phyloP scores from a whole-genome alignment of 2,888 invertebrate species.

The Nephrotoma appendiculata region DNA sequence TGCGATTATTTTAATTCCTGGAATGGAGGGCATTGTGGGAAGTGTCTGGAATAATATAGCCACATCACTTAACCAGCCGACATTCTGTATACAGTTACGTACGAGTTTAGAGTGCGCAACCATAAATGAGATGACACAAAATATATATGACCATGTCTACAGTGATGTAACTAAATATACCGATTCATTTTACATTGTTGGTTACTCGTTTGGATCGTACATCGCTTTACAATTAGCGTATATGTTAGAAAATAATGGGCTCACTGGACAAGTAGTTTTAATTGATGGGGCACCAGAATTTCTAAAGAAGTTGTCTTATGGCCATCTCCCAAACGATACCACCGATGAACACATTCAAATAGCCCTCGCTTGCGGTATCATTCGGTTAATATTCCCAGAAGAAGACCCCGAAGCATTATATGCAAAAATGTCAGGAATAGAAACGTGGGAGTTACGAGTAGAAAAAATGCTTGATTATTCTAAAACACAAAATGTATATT shows the following conservation, averaged over 20 bases:
- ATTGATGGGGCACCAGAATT: constrained; percentile 72
- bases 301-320: constrained; percentile 35
- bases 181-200: constrained; percentile 61
- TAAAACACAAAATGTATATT: constrained; percentile 29
- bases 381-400: constrained; percentile 25
- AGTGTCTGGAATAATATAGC: constrained; percentile 29
- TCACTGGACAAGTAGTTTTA: constrained; percentile 48
- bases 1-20: constrained; percentile 43
- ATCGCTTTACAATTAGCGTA: constrained; percentile 63
- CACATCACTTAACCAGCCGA: constrained; percentile 17
- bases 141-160: neutral
- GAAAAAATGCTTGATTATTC: constrained; percentile 33
- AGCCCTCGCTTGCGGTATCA: constrained; percentile 21
- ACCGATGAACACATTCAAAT: constrained; percentile 24
- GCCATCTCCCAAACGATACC: constrained; percentile 20
- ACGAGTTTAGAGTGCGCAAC: constrained; percentile 18
- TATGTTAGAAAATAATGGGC: constrained; percentile 51
- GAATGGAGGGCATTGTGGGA: constrained; percentile 49
- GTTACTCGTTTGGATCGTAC: constrained; percentile 77
- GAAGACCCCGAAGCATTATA: constrained; percentile 23
- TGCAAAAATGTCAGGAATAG: constrained; percentile 35
- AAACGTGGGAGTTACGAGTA: constrained; percentile 42
- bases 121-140: neutral
- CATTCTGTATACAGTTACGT: constrained; percentile 22
- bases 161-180: constrained; percentile 34